These are phyloP conservation scores for Drosophila repleta DNA, from an alignment of 1,140 invertebrate species.

Conservation along the genomic window DNA sequence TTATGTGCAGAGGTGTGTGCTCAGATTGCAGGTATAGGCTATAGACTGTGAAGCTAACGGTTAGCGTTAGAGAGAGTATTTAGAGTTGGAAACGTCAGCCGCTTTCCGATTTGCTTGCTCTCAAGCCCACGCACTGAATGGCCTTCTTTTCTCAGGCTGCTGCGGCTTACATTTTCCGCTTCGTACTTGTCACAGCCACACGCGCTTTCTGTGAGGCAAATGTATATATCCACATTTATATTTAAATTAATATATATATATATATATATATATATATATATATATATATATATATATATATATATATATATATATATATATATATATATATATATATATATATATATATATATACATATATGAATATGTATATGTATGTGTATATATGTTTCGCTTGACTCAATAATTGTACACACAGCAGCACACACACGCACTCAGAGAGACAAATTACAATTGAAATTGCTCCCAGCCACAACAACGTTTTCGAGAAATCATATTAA, in stretches of 20 bases:
- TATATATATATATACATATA: conserved; percentile 8
- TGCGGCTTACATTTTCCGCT: conserved; percentile 38
- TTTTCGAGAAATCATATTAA: conserved; percentile 21
- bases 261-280: conserved; percentile 6
- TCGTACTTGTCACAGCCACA: conserved; percentile 57
- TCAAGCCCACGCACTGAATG: conserved; percentile 26
- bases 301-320: conserved; percentile 9
- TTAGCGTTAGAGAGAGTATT: conserved; percentile 23
- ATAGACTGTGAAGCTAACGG: conserved; percentile 24
- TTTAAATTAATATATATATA: not conserved
- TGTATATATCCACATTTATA: conserved; percentile 2
- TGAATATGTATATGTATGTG: too few relatives aligned
- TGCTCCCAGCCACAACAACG: conserved; percentile 5
- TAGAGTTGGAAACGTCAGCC: conserved; percentile 21
- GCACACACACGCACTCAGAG: conserved; percentile 1
- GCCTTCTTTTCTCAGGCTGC: conserved; percentile 23
- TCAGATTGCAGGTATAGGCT: conserved; percentile 21
- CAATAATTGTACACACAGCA: conserved; percentile 19
- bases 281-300: too few relatives aligned
- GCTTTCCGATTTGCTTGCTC: conserved; percentile 14
- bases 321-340: not conserved
- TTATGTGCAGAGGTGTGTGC: conserved; percentile 2
- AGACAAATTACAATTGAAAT: conserved; percentile 1
- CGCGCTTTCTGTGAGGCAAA: conserved; percentile 22
- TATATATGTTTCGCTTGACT: conserved; percentile 16